Conservation (phyloP, 2,888 invertebrate species). For the Pyrgus malvae region DNA sequence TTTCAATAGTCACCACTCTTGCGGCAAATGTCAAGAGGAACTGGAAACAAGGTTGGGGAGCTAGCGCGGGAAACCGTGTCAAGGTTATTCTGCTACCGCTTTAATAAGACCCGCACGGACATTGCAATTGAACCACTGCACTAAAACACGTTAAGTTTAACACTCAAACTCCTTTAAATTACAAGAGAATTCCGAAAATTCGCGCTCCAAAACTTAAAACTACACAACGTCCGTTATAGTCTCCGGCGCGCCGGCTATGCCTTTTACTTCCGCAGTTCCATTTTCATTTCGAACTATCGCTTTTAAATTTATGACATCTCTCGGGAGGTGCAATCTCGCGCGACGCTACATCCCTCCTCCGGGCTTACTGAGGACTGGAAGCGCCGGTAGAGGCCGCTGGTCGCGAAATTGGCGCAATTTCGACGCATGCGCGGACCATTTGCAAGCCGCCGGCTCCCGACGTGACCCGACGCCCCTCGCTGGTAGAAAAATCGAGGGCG, state of each 20-base stretch:
- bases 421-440: slow-evolving; percentile 69
- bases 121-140: slow-evolving; percentile 51
- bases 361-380: slow-evolving; percentile 63
- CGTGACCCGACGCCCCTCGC: slow-evolving; percentile 70
- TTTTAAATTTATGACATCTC: slow-evolving; percentile 68
- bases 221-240: slow-evolving; percentile 35
- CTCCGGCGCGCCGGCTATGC: slow-evolving; percentile 23
- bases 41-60: slow-evolving; percentile 69
- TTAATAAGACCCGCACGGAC: slow-evolving; percentile 57
- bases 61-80: slow-evolving; percentile 77
- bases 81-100: slow-evolving; percentile 69
- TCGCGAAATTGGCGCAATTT: slow-evolving; percentile 78
- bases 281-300: slow-evolving; percentile 66
- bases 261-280: slow-evolving; percentile 46
- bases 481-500: slow-evolving; percentile 79
- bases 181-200: slow-evolving; percentile 25
- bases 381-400: slow-evolving; percentile 74
- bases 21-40: slow-evolving; percentile 70
- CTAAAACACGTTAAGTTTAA: slow-evolving; percentile 39
- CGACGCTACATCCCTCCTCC: slow-evolving; percentile 69
- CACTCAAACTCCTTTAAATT: slow-evolving; percentile 28
- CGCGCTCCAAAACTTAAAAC: slow-evolving; percentile 32
- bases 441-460: slow-evolving; percentile 68
- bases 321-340: slow-evolving; percentile 52
- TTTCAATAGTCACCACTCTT: slow-evolving; percentile 58